Base-by-base conservation (phyloP, 2,888 invertebrate species). In the Hirtodrosophila duncani region DNA sequence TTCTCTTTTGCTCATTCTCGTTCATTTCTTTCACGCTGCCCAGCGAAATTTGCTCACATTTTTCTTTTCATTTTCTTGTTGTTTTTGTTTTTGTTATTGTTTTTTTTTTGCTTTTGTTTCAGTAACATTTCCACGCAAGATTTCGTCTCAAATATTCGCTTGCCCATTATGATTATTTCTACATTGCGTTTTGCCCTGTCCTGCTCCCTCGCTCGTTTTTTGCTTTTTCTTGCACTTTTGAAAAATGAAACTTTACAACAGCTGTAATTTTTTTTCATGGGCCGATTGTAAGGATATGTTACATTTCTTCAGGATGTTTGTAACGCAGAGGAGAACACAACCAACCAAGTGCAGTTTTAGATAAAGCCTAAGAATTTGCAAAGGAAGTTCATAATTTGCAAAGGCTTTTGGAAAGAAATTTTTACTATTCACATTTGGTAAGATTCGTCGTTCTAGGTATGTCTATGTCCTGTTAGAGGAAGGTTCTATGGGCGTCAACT, bases 231-330 rank as follows among this genome's bases (percentile, higher is more conserved):
- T 3, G 23, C 16, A 10, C 29, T 16, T 30, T 74, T 82, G 82
- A 80, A 82, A 80, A 80, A 80, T 80, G 64, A 65, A 71, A 80
- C 74, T 82, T 80, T 82, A 78, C 74, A 80, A 82, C 81, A 71
- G 58, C 65, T 81, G 81, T 70, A 82, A 82, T 80, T 81, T 80
- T 36, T 36, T 31, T 37, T 52, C 41, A 24, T 26, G 51, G 29
- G 24, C 9, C 23, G 31, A n/a, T 31, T 31, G 31, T n/a, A 10
- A 8, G 16, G n/a, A n/a, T n/a, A n/a, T n/a, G n/a, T n/a, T n/a
- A n/a, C n/a, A n/a, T n/a, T n/a, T n/a, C n/a, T n/a, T n/a, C n/a
- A n/a, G n/a, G n/a, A n/a, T n/a, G n/a, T n/a, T n/a, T n/a, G n/a
- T n/a, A n/a, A n/a, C n/a, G n/a, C n/a, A n/a, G n/a, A n/a, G n/a